phyloP scores from a whole-genome alignment of 2,888 invertebrate genomes.

The Willowsia nigromaculata region DNA sequence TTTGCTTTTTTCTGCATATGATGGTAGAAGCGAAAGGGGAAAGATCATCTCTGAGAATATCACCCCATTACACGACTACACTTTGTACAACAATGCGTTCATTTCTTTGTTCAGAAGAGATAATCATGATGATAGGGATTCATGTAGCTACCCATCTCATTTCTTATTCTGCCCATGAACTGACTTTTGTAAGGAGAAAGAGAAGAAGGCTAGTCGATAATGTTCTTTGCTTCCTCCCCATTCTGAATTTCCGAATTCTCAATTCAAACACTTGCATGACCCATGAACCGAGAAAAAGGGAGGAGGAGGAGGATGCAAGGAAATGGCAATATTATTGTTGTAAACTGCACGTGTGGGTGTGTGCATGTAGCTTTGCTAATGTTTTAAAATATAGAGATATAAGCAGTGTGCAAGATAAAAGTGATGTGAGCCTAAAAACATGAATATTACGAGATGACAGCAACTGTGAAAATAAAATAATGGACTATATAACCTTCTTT shows the following conservation, averaged over 20 bases:
- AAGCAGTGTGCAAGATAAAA: no score
- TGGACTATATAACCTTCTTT: no score
- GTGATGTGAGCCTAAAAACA: no score
- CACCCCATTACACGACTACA: neutral
- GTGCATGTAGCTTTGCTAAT: neutral
- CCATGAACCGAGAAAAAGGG: conserved; percentile 1
- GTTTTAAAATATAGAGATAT: neutral
- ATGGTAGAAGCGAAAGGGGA: neutral
- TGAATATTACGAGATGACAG: no score
- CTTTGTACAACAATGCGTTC: conserved; percentile 34
- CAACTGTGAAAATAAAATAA: no score
- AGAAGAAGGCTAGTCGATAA: neutral
- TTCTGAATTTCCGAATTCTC: conserved; percentile 26
- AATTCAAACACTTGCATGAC: conserved; percentile 44
- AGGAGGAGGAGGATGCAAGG: conserved; percentile 13
- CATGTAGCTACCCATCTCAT: conserved; percentile 29
- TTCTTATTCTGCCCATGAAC: conserved; percentile 45
- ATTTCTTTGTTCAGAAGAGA: conserved; percentile 35
- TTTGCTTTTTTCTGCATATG: neutral
- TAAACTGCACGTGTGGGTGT: conserved; percentile 32
- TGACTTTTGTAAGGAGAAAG: conserved; percentile 30
- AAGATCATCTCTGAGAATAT: neutral
- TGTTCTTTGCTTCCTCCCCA: neutral
- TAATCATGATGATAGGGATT: neutral
- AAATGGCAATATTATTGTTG: conserved; percentile 59